Evolutionary conservation across 1,140 invertebrate species (phyloP), one percentile per base, ranked within the genome.

Genomic region (Pentalonia nigronervosa): DNA sequence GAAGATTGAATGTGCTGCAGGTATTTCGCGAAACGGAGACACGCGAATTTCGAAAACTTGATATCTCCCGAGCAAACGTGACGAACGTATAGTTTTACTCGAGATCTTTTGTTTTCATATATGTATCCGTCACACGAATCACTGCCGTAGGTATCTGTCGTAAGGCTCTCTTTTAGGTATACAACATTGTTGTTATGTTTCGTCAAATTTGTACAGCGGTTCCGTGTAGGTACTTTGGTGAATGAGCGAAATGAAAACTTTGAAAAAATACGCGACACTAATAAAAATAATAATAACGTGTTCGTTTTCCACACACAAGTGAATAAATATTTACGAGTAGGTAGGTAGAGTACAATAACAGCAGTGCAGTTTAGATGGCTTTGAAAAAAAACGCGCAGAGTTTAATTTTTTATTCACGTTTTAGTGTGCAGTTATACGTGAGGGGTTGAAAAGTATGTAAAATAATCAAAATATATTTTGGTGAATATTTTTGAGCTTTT

Each of bases 1-100:
- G 8, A 83, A 83, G 21, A 83, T 84, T 21, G 84, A 14, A 30
- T 45, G 47, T 23, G 84, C 17, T 30, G 41, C 23, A 86, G 36
- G 83, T 86, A 86, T 83, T 86, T 76, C 7, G 30, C 84, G 45
- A 25, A 86, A 86, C 84, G 25, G 41, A 47, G 45, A 86, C 84
- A 86, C 21, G 41, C 6, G 45, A 86, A 86, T 47, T 86, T 47
- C 30, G 84, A 86, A 86, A 86, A 86, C 84, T 86, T 86, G 84
- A 86, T 86, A 86, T 86, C 41, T 47, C 11, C 36, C 7, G 25
- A 25, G 45, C 36, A 47, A 86, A 47, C 84, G 84, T 86, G 84
- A 47, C 84, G 25, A 11, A 86, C 47, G 45, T 86, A n/a, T 86
- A 47, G 23, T 86, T 47, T 86, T 47, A 86, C 84, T n/a, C 41